Conservation (phyloP, 1,140 invertebrate genomes). For the Anagrus nilaparvatae region DNA sequence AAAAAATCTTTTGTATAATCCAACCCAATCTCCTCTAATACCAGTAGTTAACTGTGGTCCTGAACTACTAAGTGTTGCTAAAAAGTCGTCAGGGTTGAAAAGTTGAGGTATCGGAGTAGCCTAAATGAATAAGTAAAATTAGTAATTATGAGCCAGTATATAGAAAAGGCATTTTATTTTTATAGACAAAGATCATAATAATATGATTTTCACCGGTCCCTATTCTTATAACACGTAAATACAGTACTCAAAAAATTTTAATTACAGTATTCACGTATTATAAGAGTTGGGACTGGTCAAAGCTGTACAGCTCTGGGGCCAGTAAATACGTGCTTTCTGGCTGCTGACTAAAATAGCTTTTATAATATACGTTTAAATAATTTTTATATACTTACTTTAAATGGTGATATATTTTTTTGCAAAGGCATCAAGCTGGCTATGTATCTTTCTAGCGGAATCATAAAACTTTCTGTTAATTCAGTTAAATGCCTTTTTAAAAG, state of each 20-base stretch:
- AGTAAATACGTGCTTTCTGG: too few species aligned
- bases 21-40: conserved; percentile 94
- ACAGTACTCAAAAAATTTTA: conserved; percentile 3
- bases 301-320: not conserved
- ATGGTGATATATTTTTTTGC: conserved; percentile 93
- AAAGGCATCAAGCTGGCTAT: conserved; percentile 95
- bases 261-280: too few species aligned
- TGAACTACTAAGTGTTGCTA: conserved; percentile 75
- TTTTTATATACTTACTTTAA: conserved; percentile 54
- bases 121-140: conserved; percentile 33
- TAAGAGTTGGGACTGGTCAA: not conserved
- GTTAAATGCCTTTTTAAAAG: conserved; percentile 80
- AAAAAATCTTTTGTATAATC: conserved; percentile 85
- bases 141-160: not conserved
- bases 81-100: conserved; percentile 93
- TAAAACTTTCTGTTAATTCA: conserved; percentile 96
- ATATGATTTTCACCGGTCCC: not conserved
- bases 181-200: not conserved
- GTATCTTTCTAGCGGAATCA: conserved; percentile 96
- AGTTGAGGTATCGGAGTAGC: conserved; percentile 81
- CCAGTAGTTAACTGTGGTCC: conserved; percentile 92
- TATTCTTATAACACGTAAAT: too few species aligned
- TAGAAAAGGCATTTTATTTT: not conserved
- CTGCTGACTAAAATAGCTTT: too few species aligned
- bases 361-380: not conserved